Evolutionary conservation across 1,140 invertebrate genomes (phyloP).

Genomic region (Drosophila micromelanica): DNA sequence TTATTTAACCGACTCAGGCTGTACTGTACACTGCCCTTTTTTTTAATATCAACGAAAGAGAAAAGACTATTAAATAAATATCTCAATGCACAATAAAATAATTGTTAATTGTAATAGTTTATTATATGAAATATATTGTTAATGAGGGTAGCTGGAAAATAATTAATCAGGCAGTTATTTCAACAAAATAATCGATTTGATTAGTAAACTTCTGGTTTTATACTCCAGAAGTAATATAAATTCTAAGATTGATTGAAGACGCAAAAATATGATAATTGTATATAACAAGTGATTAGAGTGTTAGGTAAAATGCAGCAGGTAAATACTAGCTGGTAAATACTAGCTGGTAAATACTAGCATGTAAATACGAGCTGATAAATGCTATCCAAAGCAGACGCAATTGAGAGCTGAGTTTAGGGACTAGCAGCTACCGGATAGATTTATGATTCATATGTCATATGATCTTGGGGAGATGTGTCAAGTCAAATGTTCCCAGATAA

Average conservation of each 20-base stretch:
- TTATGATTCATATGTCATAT: slow-evolving; percentile 9
- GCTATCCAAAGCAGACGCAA: neutral
- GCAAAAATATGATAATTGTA: too few relatives aligned
- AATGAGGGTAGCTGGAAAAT: too few relatives aligned
- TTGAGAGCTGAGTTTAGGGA: neutral
- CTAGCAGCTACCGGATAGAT: neutral
- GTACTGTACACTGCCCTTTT: slow-evolving; percentile 6
- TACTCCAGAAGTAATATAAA: too few relatives aligned
- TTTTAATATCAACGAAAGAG: slow-evolving; percentile 2
- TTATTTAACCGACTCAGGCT: slow-evolving; percentile 4
- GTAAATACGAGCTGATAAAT: too few relatives aligned
- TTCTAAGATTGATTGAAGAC: too few relatives aligned
- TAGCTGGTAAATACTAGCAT: too few relatives aligned
- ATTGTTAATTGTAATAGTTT: too few relatives aligned
- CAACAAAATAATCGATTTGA: too few relatives aligned
- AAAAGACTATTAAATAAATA: slow-evolving; percentile 5
- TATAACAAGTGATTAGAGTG: neutral
- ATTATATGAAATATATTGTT: too few relatives aligned
- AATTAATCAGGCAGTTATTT: too few relatives aligned
- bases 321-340: too few relatives aligned
- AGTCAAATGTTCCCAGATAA: slow-evolving; percentile 40
- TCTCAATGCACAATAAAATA: neutral
- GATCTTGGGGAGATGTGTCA: neutral
- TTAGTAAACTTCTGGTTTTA: too few relatives aligned
- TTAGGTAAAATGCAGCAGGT: neutral